Evolutionary conservation across 2,888 invertebrate species (phyloP), one percentile per base, ranked within the genome.

Genomic region (Schizaphis graminum): DNA sequence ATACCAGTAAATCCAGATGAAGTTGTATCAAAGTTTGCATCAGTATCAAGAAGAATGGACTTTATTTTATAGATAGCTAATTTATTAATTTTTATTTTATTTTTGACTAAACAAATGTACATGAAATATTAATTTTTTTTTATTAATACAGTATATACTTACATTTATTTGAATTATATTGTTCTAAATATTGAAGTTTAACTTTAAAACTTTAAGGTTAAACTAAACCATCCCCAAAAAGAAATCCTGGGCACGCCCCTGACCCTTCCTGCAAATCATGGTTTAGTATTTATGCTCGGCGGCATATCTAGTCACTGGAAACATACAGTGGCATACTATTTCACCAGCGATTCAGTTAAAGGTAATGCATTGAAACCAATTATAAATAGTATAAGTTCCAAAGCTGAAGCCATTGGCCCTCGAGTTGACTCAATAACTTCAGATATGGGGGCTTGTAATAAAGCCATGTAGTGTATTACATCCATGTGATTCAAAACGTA

Each of bases 1-100:
- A n/a, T n/a, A n/a, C n/a, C n/a, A 44, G 26, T 86, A 86, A 35
- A 86, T 86, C 86, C 86, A 86, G 86, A 86, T 44, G 44, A 41
- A 86, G 44, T 88, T 53, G 53, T 88, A 28, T 53, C 88, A 88
- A 88, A 88, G n/a, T 88, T 88, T 88, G 88, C 88, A 53, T 88
- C 88, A 88, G 26, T 35, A 53, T 88, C 53, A 88, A 88, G 53
- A 53, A 88, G 53, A 28, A 88, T 53, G 88, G 88, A 88, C 49
- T 88, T 88, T n/a, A 88, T 88, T 88, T 35, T 49, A 88, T 88
- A 53, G 49, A n/a, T 88, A 16, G 1, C 49, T 88, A 16, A n/a
- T 53, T 88, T 53, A 86, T 86, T 86, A 56, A 56, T 56, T 56
- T 56, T 56, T 24, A 56, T 56, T 56, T 56, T 56, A 56, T 56